Evolutionary conservation across 2,113 vertebrate genomes (phyloP), one percentile per base, ranked within the genome.

Genomic region (Centropristis striata): DNA sequence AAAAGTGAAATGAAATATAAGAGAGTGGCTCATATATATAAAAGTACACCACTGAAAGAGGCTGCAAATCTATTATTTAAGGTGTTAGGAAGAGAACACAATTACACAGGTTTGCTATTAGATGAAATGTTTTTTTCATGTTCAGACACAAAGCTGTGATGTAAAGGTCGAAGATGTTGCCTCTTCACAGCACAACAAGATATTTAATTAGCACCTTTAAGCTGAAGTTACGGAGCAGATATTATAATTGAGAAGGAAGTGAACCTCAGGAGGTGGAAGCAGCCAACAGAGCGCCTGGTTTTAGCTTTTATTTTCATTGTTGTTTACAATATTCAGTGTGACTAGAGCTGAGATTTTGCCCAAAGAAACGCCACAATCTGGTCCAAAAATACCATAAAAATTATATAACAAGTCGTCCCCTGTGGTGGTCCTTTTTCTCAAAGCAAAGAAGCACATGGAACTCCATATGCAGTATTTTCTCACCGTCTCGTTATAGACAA

Each of bases 341-440:
- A 85, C 8, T 27, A 37, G 68, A 81, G 42, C 60, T 63, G 53
- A 39, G 1, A 32, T 58, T 53, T 61, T 63, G 59, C 49, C 16
- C 36, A 36, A 36, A 27, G 36, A 75, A 59, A 88, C 4, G 11
- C 8, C 9, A 53, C 18, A 75, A 12, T 42, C 14, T 14, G 21
- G 42, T 49, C 28, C 8, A 64, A 23, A 67, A 68, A 60, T 59
- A 75, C 6, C 21, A 21, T 8, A 23, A 14, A 72, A 76, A 72
- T 21, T 7, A 36, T 58, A 12, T 10, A 37, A 21, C 27, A 7
- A n/a, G 28, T 20, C 2, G 20, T 47, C 20, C 16, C 10, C 27
- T 37, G 11, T 21, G 50, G 46, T 18, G 25, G 15, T 3, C 27
- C 6, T 51, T 41, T 46, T 55, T 21, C 21, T 50, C 32, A 41